Base-by-base conservation (phyloP, 2,113 vertebrate genomes). In the Drymodes brunneopygia region DNA sequence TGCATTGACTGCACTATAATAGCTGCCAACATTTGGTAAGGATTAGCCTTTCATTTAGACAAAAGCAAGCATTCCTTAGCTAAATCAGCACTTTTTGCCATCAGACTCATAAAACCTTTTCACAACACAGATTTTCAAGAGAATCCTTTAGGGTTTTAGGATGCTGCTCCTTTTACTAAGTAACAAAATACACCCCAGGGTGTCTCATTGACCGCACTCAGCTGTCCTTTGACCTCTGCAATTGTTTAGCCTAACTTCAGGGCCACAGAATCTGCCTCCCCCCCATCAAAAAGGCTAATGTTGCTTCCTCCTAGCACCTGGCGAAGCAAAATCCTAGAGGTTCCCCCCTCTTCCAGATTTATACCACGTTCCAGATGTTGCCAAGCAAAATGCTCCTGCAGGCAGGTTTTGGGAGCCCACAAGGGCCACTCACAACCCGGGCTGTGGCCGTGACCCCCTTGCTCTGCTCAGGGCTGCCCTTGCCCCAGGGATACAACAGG, bases 101-200 rank as follows among this genome's bases (percentile, higher is more conserved):
- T 97, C 96, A 97, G 97, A 98, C 98, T 98, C 97, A 98, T 98
- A 98, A 98, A 98, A 98, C 97, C 97, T 98, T 98, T 98, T 98
- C 97, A 98, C 98, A 98, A 97, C 97, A 97, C 91, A 97, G 97
- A 98, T 98, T 98, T 98, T 97, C 97, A 98, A 98, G 96, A 97
- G 97, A 98, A 98, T 97, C 97, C 97, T 98, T 98, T 97, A 97
- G 96, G 97, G 97, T 97, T 98, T 98, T 98, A 98, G 98, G 97
- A 98, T 98, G 97, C 97, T 97, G 97, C 96, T 98, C 96, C 97
- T 98, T 98, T 98, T 97, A 98, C 98, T 97, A 96, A 98, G 98
- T 98, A 98, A 98, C 98, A 98, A 98, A 98, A 98, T 98, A 98
- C 97, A 98, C 98, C 98, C 97, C 97, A 97, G 97, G 96, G 98